These are phyloP conservation scores for Strix aluco DNA, from an alignment of 2,113 vertebrate genomes.

Conservation along the genomic window DNA sequence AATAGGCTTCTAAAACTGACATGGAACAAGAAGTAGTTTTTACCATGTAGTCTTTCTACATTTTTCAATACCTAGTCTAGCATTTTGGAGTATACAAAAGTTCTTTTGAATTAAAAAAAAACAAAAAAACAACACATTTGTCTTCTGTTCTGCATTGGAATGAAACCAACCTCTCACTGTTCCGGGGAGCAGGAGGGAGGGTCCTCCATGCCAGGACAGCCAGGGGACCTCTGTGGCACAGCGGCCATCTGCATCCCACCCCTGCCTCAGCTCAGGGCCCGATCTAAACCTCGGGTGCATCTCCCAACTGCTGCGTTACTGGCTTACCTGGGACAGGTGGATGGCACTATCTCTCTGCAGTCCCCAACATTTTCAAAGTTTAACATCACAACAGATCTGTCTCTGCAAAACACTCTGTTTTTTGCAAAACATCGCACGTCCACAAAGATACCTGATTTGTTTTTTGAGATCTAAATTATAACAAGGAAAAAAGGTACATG, in stretches of 20 bases:
- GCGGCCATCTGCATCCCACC: accelerated
- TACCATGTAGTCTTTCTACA: not conserved
- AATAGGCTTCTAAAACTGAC: not conserved
- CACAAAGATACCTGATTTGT: not conserved
- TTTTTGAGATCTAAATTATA: not conserved
- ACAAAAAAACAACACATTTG: not conserved
- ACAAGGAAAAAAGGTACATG: not conserved
- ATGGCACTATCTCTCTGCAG: not conserved
- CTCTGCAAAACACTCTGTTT: not conserved
- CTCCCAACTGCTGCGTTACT: accelerated
- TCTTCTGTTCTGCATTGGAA: not conserved
- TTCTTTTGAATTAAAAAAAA: not conserved
- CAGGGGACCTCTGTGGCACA: not conserved
- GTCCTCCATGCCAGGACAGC: not conserved
- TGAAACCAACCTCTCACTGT: not conserved
- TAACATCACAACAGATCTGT: not conserved
- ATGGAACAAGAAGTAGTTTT: not conserved
- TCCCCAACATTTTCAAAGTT: not conserved
- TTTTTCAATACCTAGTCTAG: not conserved
- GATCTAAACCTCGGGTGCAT: not conserved
- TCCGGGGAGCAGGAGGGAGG: not conserved
- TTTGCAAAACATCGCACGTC: not conserved
- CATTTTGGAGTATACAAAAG: not conserved
- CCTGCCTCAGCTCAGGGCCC: not conserved
- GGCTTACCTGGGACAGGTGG: not conserved